phyloP scores from a whole-genome alignment of 2,113 vertebrate species.

The Pampusana beccarii region DNA sequence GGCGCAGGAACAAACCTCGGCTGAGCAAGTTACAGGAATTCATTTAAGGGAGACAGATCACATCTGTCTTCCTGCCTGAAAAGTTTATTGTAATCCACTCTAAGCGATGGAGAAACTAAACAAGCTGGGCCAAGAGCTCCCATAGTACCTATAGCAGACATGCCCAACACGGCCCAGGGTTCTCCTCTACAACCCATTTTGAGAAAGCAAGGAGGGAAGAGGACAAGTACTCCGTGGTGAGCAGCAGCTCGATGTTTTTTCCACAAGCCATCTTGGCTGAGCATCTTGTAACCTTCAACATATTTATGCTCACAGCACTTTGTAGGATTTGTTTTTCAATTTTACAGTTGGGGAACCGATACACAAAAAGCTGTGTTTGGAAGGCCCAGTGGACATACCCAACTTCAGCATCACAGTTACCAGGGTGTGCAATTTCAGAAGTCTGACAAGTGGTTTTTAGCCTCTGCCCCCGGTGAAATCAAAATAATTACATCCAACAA shows the following conservation, averaged over 20 bases:
- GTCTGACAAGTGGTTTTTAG: not conserved
- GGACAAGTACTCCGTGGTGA: not conserved
- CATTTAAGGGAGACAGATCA: not conserved
- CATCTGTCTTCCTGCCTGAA: not conserved
- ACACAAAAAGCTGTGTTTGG: not conserved
- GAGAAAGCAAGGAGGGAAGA: not conserved
- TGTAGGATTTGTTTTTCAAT: not conserved
- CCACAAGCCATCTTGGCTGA: not conserved
- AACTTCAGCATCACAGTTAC: not conserved
- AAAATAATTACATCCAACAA: slow-evolving; percentile 6
- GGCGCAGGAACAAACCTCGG: not conserved
- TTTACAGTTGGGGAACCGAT: not conserved
- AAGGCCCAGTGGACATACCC: not conserved
- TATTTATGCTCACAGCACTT: not conserved
- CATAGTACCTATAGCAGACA: not conserved
- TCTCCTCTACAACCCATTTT: not conserved
- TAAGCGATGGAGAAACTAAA: not conserved
- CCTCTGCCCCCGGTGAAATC: not conserved
- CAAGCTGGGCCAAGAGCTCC: not conserved
- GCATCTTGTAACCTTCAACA: not conserved
- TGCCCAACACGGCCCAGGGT: not conserved
- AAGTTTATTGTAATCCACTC: not conserved
- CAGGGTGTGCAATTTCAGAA: not conserved
- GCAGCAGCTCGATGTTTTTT: not conserved
- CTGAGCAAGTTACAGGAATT: not conserved